Evolutionary conservation across 2,888 invertebrate species (phyloP).

Genomic region (Hyles lineata): DNA sequence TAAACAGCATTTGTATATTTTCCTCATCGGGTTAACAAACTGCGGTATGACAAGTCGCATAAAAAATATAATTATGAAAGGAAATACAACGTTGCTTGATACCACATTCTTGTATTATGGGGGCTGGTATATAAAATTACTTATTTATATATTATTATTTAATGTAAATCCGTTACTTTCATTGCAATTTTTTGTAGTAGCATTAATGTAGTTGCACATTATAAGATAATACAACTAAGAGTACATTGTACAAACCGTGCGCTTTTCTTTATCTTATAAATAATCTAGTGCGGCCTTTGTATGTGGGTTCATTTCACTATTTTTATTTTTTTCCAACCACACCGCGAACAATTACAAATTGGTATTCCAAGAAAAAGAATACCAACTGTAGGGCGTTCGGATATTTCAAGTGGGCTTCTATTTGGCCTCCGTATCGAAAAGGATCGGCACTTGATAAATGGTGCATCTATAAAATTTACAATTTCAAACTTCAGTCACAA

Average conservation of each 20-base stretch:
- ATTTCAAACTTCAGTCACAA: conserved; percentile 68
- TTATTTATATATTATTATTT: no score
- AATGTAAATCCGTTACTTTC: background rate
- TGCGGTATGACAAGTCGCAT: no score
- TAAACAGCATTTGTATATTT: no score
- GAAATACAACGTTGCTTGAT: no score
- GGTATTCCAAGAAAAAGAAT: conserved; percentile 33
- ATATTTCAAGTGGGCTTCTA: conserved; percentile 9
- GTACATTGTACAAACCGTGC: background rate
- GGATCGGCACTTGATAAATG: conserved; percentile 58
- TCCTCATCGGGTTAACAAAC: no score
- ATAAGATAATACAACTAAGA: background rate
- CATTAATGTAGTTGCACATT: background rate
- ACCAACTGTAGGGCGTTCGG: background rate
- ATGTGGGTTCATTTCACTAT: background rate
- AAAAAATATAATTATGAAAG: no score
- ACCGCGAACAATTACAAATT: conserved; percentile 33
- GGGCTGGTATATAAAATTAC: no score
- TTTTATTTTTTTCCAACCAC: conserved; percentile 23
- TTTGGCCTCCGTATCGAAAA: conserved; percentile 30
- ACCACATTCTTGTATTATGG: no score
- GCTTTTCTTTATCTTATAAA: conserved; percentile 20
- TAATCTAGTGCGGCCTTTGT: conserved; percentile 19
- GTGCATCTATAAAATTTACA: conserved; percentile 60
- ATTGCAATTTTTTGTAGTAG: background rate